Evolutionary conservation across 2,888 invertebrate genomes (phyloP).

Genomic region (Drosophila meridionalis): DNA sequence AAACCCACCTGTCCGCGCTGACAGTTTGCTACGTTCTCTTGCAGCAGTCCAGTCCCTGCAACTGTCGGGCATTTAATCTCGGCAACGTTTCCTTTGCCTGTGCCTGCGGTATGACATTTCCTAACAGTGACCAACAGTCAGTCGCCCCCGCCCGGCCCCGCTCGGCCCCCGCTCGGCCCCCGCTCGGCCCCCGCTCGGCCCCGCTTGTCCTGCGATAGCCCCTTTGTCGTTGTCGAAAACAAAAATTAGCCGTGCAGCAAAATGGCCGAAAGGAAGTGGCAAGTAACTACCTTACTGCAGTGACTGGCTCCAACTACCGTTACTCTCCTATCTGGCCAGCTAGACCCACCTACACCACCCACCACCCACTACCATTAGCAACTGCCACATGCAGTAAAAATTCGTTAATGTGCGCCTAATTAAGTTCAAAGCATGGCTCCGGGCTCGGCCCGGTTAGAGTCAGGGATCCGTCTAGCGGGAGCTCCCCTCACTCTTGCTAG

Average conservation of each 20-base stretch:
- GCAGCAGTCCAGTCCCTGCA: not conserved
- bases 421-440: constrained; percentile 78
- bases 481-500: not conserved
- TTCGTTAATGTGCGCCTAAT: constrained; percentile 78
- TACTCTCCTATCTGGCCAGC: constrained; percentile 15
- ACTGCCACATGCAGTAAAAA: constrained; percentile 69
- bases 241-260: constrained; percentile 77
- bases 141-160: not conserved
- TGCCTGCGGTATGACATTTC: constrained; percentile 75
- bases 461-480: constrained; percentile 29
- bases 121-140: constrained; percentile 52
- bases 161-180: constrained; percentile 32
- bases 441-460: constrained; percentile 51
- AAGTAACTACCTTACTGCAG: constrained; percentile 72
- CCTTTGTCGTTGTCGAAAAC: constrained; percentile 78
- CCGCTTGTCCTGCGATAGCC: constrained; percentile 30
- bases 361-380: constrained; percentile 22
- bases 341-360: not conserved
- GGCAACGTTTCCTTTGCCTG: constrained; percentile 73
- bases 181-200: not conserved
- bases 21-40: constrained; percentile 30
- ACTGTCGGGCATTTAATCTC: constrained; percentile 71
- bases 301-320: constrained; percentile 40
- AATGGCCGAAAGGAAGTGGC: constrained; percentile 78
- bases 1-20: constrained; percentile 59